Conservation (phyloP, 2,888 invertebrate genomes). For the Chrysotoxum bicinctum region DNA sequence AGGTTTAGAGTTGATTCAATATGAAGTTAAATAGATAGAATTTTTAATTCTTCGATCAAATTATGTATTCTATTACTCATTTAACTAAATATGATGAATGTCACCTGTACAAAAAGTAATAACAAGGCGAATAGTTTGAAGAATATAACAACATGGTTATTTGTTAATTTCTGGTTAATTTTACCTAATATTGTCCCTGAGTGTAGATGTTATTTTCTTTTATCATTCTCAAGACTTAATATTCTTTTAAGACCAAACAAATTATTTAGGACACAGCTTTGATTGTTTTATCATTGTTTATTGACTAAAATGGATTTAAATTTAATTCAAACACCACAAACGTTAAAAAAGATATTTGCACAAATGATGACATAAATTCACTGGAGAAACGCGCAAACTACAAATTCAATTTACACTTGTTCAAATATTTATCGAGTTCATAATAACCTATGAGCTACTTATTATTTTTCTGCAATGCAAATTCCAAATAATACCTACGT, state of each 20-base stretch:
- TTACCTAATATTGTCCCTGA: too few relatives aligned
- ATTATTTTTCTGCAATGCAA: neutral
- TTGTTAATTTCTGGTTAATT: too few relatives aligned
- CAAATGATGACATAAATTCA: constrained; percentile 23
- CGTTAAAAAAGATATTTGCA: neutral
- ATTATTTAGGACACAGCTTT: constrained; percentile 14
- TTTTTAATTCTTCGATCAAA: too few relatives aligned
- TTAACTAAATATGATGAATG: too few relatives aligned
- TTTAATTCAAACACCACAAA: neutral
- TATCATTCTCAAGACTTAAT: neutral
- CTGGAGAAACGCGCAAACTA: neutral
- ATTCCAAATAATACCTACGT: neutral
- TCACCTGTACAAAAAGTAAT: too few relatives aligned
- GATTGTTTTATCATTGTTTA: neutral
- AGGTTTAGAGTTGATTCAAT: too few relatives aligned
- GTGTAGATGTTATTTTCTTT: too few relatives aligned
- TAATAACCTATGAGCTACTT: neutral
- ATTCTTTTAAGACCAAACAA: neutral
- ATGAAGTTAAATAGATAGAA: too few relatives aligned
- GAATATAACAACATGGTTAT: too few relatives aligned
- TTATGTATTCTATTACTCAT: too few relatives aligned
- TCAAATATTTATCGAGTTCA: neutral
- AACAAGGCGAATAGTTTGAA: too few relatives aligned
- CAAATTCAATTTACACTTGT: neutral
- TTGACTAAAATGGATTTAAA: neutral